Evolutionary conservation across 1,140 invertebrate species (phyloP).

Genomic region (Vanessa atalanta): DNA sequence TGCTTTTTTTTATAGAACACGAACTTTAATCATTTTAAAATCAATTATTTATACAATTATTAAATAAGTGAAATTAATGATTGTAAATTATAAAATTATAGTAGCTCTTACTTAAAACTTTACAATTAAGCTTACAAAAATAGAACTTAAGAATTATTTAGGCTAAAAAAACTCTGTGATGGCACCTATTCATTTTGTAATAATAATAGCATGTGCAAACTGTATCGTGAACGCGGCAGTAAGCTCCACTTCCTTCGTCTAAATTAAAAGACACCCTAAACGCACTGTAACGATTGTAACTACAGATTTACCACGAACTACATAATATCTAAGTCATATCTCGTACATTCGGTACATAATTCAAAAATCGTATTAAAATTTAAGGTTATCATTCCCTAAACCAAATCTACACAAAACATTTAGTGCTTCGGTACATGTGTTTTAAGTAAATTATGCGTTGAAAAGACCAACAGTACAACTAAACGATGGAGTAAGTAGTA

Average conservation of each 20-base stretch:
- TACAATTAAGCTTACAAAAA: neutral
- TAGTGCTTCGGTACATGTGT: neutral
- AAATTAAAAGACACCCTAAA: slow-evolving; percentile 42
- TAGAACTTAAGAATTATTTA: neutral
- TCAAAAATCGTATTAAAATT: slow-evolving; percentile 10
- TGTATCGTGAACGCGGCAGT: slow-evolving; percentile 38
- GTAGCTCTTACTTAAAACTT: neutral
- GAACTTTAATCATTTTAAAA: neutral
- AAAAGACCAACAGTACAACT: neutral
- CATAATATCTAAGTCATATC: slow-evolving; percentile 19
- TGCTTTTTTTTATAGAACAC: neutral
- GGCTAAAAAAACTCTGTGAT: neutral
- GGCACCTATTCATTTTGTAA: neutral
- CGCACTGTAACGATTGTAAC: slow-evolving; percentile 40
- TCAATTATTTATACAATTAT: slow-evolving; percentile 3
- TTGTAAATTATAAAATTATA: slow-evolving; percentile 4
- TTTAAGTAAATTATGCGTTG: neutral
- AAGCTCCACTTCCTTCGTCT: slow-evolving; percentile 17
- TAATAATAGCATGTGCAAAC: neutral
- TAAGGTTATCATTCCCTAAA: neutral
- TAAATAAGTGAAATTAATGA: neutral
- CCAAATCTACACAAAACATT: neutral
- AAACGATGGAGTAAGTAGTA: neutral
- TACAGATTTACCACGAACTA: slow-evolving; percentile 26
- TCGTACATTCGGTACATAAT: slow-evolving; percentile 11